Percentiles rank a stretch among this genome's conserved stretches.
Conservation (phyloP, 2,888 invertebrate genomes). For the Agapetus fuscipes region DNA sequence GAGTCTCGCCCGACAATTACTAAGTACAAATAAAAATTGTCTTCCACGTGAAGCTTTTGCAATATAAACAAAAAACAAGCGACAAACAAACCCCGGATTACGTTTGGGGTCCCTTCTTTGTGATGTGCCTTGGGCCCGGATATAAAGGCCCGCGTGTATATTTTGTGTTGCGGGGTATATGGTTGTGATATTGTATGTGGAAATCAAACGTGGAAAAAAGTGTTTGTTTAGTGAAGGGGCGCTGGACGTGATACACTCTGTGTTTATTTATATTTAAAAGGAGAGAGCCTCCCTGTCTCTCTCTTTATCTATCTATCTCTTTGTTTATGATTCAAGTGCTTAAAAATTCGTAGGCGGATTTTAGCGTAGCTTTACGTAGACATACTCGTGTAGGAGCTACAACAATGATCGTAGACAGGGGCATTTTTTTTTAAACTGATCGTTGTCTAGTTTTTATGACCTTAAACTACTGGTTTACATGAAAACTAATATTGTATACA, state of each 20-base stretch:
- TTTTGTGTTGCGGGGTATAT: not conserved
- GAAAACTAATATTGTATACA: no score
- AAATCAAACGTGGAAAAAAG: not conserved
- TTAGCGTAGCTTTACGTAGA: no score
- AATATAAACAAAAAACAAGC: constrained; percentile 5
- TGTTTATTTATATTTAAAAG: constrained; percentile 1
- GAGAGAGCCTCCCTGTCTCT: constrained; percentile 2
- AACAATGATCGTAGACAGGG: no score
- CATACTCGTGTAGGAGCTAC: no score
- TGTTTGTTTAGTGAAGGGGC: not conserved
- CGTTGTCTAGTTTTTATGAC: no score
- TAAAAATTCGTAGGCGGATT: no score
- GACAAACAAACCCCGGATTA: not conserved
- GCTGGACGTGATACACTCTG: not conserved
- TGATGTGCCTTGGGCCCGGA: not conserved
- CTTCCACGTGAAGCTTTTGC: constrained; percentile 4
- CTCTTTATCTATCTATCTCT: no score
- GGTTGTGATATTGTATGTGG: not conserved
- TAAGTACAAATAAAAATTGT: constrained; percentile 1
- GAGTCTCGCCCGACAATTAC: not conserved
- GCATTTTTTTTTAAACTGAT: no score
- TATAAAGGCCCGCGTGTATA: not conserved
- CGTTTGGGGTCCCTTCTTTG: not conserved
- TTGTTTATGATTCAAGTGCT: no score
- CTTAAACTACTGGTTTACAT: no score